Conservation (phyloP, 2,797 vertebrate species). For the Hippopotamyrus pictus region DNA sequence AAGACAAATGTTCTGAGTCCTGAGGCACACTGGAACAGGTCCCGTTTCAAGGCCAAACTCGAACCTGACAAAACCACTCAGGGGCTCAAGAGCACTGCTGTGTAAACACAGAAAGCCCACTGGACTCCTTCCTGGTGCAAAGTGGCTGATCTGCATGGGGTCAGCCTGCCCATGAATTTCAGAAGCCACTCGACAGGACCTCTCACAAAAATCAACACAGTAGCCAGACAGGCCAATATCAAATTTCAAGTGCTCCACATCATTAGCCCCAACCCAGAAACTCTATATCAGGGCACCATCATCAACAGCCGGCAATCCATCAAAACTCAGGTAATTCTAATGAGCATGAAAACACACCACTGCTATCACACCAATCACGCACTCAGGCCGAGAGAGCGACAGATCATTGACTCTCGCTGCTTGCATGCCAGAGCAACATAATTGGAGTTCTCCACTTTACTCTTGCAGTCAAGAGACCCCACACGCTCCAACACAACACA, state of each 20-base stretch:
- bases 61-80: constrained; percentile 32
- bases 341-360: background rate
- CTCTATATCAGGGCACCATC: constrained; percentile 34
- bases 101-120: constrained; percentile 37
- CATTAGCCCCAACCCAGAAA: constrained; percentile 44
- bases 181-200: constrained; percentile 24
- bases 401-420: constrained; percentile 23
- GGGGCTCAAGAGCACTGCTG: constrained; percentile 31
- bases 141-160: constrained; percentile 42
- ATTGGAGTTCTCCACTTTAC: constrained; percentile 19
- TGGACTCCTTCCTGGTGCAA: constrained; percentile 33
- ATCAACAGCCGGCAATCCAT: constrained; percentile 40
- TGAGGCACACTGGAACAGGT: background rate
- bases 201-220: constrained; percentile 34
- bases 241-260: constrained; percentile 52
- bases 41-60: constrained; percentile 33
- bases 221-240: constrained; percentile 41
- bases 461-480: constrained; percentile 27
- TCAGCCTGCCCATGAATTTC: constrained; percentile 32
- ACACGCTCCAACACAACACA: constrained; percentile 34
- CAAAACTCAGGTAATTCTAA: constrained; percentile 37
- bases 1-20: background rate
- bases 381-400: background rate
- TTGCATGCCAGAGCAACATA: constrained; percentile 4
- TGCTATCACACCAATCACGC: background rate